A percentile compares a stretch with the other conserved stretches of the same genome.
phyloP scores from a whole-genome alignment of 1,140 invertebrate genomes.

The Leptopilina boulardi region DNA sequence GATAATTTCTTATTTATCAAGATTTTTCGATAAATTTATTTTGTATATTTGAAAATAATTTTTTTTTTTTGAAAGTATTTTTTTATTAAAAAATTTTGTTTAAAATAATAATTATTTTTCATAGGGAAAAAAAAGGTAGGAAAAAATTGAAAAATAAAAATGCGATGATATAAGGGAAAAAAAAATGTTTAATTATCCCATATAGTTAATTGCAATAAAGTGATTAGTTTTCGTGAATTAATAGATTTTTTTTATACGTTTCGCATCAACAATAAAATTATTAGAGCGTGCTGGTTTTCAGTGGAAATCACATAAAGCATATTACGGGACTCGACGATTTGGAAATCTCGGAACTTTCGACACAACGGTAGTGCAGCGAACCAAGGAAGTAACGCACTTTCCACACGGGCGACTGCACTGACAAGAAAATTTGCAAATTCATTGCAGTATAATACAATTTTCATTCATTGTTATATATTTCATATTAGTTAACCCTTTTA shows the following conservation, averaged over 20 bases:
- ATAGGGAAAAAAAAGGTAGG: too few species aligned
- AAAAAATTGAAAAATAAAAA: too few species aligned
- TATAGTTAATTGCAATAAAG: background rate
- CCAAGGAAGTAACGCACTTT: slow-evolving; percentile 26
- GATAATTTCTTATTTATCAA: too few species aligned
- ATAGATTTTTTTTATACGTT: background rate
- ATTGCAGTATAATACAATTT: slow-evolving; percentile 1
- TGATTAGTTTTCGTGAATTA: background rate
- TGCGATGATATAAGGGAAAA: background rate
- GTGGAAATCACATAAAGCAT: background rate
- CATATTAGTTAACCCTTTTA: slow-evolving; percentile 1
- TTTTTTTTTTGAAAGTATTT: too few species aligned
- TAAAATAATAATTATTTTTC: too few species aligned
- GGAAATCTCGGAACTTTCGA: slow-evolving; percentile 9
- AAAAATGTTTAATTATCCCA: background rate
- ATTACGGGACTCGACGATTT: slow-evolving; percentile 17
- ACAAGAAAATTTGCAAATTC: slow-evolving; percentile 14
- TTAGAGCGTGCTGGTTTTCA: slow-evolving; percentile 1
- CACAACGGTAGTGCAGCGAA: slow-evolving; percentile 8
- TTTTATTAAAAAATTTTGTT: too few species aligned
- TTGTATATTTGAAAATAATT: too few species aligned
- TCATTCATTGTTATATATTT: slow-evolving; percentile 5
- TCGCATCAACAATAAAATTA: background rate
- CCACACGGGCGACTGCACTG: background rate
- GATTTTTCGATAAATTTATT: too few species aligned